phyloP scores from a whole-genome alignment of 2,888 invertebrate species.

The Thymelicus sylvestris region DNA sequence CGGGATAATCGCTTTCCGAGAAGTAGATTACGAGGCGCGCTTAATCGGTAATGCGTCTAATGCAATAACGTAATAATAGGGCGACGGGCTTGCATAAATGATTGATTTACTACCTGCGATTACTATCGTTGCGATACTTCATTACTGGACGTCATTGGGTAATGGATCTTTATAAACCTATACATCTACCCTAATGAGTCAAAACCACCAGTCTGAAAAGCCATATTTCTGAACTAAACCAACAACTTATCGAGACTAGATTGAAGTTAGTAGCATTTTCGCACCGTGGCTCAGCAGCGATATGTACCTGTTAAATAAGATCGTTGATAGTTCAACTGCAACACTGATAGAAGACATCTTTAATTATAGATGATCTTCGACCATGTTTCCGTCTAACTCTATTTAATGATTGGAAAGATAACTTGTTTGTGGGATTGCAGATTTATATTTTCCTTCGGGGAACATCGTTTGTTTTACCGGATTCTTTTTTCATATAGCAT shows the following conservation, averaged over 20 bases:
- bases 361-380: no score
- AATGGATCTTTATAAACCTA: conserved; percentile 38
- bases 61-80: conserved; percentile 38
- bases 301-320: background rate
- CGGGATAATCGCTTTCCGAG: conserved; percentile 35
- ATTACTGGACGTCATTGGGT: conserved; percentile 35
- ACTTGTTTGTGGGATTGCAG: no score
- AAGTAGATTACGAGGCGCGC: conserved; percentile 37
- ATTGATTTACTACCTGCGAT: conserved; percentile 44
- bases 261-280: background rate
- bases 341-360: background rate
- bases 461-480: no score
- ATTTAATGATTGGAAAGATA: no score
- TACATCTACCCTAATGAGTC: conserved; percentile 29
- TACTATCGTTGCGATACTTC: conserved; percentile 38
- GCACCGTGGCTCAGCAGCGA: background rate
- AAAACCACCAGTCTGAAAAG: conserved; percentile 7
- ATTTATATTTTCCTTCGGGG: no score
- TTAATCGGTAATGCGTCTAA: conserved; percentile 41
- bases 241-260: background rate
- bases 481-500: no score
- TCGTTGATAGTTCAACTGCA: background rate
- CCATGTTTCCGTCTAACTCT: no score
- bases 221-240: conserved; percentile 12
- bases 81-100: conserved; percentile 43